These are phyloP conservation scores for Zaprionus lineosus DNA, from an alignment of 2,888 invertebrate species.

Conservation along the genomic window DNA sequence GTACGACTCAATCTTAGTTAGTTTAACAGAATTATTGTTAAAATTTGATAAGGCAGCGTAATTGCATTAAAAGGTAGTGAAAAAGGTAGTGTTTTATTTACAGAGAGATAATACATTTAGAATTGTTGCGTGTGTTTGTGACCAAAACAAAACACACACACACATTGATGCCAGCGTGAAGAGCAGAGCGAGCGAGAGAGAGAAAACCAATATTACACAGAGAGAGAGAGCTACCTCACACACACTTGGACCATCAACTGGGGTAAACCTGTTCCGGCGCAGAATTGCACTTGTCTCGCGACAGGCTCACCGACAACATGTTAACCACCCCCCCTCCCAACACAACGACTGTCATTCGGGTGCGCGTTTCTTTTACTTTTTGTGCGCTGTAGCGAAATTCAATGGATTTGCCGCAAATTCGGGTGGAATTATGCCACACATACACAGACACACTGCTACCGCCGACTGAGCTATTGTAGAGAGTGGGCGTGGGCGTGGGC, in stretches of 20 bases:
- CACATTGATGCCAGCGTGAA: slow-evolving; percentile 33
- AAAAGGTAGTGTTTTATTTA: slow-evolving; percentile 28
- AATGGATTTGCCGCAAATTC: slow-evolving; percentile 78
- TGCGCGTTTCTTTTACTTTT: slow-evolving; percentile 70
- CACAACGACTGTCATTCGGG: slow-evolving; percentile 47
- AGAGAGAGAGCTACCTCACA: slow-evolving; percentile 31
- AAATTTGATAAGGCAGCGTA: too few species aligned
- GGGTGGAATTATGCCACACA: slow-evolving; percentile 77
- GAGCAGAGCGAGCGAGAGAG: slow-evolving; percentile 25
- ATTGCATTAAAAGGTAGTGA: slow-evolving; percentile 43
- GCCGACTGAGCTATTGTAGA: slow-evolving; percentile 30
- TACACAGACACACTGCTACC: slow-evolving; percentile 19
- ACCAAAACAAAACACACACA: slow-evolving; percentile 80
- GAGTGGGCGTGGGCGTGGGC: slow-evolving; percentile 74
- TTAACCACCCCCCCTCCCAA: not conserved
- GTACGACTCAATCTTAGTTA: too few species aligned
- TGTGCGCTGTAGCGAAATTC: slow-evolving; percentile 73
- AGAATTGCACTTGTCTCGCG: slow-evolving; percentile 72
- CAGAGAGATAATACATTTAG: slow-evolving; percentile 6
- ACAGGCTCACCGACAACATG: slow-evolving; percentile 34
- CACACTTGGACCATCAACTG: slow-evolving; percentile 19
- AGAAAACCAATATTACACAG: slow-evolving; percentile 15
- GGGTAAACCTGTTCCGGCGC: slow-evolving; percentile 71
- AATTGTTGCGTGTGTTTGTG: slow-evolving; percentile 60
- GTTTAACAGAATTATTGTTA: not conserved